Percentiles rank a stretch among this genome's conserved stretches.
These are phyloP conservation scores for Larimichthys crocea DNA, from an alignment of 2,113 vertebrate species.

Conservation along the genomic window DNA sequence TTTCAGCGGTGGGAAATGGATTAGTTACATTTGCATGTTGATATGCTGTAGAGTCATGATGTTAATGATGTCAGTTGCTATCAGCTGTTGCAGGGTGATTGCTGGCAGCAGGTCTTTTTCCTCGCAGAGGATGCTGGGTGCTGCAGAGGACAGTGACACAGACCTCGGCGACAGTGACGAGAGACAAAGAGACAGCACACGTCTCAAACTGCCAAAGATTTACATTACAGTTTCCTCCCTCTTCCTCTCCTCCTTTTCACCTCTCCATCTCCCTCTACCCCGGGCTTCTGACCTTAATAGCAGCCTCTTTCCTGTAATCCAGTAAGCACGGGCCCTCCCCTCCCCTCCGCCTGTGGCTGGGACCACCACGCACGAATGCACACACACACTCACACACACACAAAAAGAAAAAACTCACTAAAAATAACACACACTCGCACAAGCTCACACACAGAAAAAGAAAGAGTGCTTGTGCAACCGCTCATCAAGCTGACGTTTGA, in stretches of 20 bases:
- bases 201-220: slow-evolving; percentile 15
- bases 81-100: slow-evolving; percentile 28
- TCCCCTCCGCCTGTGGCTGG: slow-evolving; percentile 20
- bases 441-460: neutral
- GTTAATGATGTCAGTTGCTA: slow-evolving; percentile 50
- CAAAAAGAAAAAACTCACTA: neutral
- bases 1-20: slow-evolving; percentile 34
- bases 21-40: slow-evolving; percentile 51
- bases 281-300: slow-evolving; percentile 57
- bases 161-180: slow-evolving; percentile 34
- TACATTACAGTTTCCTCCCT: slow-evolving; percentile 28
- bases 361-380: neutral
- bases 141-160: slow-evolving; percentile 6
- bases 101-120: slow-evolving; percentile 2
- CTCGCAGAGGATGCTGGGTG: slow-evolving; percentile 3
- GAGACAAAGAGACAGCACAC: slow-evolving; percentile 56
- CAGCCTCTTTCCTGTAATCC: slow-evolving; percentile 58
- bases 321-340: slow-evolving; percentile 41
- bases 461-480: neutral
- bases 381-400: neutral
- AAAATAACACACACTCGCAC: neutral
- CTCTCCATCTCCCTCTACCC: slow-evolving; percentile 21
- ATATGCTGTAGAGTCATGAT: slow-evolving; percentile 35
- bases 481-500: slow-evolving; percentile 35
- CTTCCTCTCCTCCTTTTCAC: slow-evolving; percentile 35